Base-by-base conservation (phyloP, 2,113 vertebrate genomes). In the Trachemys scripta region DNA sequence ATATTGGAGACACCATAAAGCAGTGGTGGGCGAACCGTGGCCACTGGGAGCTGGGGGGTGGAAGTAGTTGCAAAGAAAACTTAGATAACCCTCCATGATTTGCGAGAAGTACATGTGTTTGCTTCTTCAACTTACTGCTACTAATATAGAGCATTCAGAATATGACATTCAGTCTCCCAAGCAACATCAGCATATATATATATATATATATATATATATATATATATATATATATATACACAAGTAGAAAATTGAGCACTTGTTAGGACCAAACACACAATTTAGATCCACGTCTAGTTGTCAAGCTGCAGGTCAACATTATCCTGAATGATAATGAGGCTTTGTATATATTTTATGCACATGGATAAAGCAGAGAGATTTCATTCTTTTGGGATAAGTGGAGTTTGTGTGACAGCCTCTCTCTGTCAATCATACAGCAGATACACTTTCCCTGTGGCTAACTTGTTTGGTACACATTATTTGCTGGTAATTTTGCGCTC, bases 171-270 rank as follows among this genome's bases (percentile, higher is more conserved):
- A 49, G 54, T 85, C 27, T 8, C 51, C 51, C 56, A 10, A 7
- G 53, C 0, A 0, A 20, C 91, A 90, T 89, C 19, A 96, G 93
- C 90, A 76, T 80, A 7, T 2, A 0, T 79, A 7, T 2, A 0
- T 38, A 38, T 38, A 38, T 38, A 38, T 38, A 38, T 38, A 7
- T 2, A 0, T 38, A 38, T 38, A 38, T 38, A 38, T 38, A 38
- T 38, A 76, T 80, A 7, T 2, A 0, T 79, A 7, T 2, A 0
- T 38, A 38, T 38, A 38, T 38, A 38, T 38, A 38, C 4, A 35
- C 11, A 84, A 56, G 82, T 49, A 14, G 0, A 19, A 0, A 22
- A 62, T 1, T 75, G 84, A 90, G 51, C 88, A 90, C 88, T 12
- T 87, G 87, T 45, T n/a, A 85, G 51, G 80, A 85, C 10, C 42